phyloP scores from a whole-genome alignment of 2,113 vertebrate species.

The Hipposideros armiger region DNA sequence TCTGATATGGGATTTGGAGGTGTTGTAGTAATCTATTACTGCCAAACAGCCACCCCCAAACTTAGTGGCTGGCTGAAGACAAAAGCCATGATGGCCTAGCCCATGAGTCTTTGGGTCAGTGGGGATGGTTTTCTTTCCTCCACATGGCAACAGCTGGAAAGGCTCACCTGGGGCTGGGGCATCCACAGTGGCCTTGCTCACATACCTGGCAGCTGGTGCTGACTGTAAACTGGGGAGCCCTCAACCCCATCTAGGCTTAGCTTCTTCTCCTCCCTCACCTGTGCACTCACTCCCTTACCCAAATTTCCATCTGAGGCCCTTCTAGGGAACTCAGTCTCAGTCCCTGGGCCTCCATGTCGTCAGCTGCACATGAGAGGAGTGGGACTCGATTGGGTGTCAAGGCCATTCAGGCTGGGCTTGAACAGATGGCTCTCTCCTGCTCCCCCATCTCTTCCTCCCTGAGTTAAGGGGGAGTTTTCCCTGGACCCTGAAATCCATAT shows the following conservation, averaged over 20 bases:
- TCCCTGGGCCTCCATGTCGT: not conserved
- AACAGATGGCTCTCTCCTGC: not conserved
- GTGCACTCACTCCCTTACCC: not conserved
- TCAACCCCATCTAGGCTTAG: not conserved
- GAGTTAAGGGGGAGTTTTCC: not conserved
- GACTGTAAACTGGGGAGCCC: not conserved
- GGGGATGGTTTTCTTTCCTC: no score
- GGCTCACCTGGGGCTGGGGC: fast-evolving
- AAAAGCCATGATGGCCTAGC: not conserved
- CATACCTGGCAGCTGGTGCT: not conserved
- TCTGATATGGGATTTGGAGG: not conserved
- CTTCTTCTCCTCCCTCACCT: not conserved
- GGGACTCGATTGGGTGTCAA: not conserved
- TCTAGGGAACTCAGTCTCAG: not conserved
- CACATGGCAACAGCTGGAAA: fast-evolving
- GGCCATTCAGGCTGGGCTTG: not conserved
- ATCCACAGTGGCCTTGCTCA: no score
- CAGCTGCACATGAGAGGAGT: not conserved
- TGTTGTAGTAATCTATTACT: not conserved
- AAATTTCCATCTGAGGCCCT: not conserved
- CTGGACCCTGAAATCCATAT: not conserved
- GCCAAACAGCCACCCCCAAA: not conserved
- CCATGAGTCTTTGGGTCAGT: not conserved
- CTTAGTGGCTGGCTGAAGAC: not conserved
- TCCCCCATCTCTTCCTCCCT: not conserved